These are phyloP conservation scores for Brachionus koreanus DNA, from an alignment of 1,140 invertebrate genomes.

Conservation along the genomic window DNA sequence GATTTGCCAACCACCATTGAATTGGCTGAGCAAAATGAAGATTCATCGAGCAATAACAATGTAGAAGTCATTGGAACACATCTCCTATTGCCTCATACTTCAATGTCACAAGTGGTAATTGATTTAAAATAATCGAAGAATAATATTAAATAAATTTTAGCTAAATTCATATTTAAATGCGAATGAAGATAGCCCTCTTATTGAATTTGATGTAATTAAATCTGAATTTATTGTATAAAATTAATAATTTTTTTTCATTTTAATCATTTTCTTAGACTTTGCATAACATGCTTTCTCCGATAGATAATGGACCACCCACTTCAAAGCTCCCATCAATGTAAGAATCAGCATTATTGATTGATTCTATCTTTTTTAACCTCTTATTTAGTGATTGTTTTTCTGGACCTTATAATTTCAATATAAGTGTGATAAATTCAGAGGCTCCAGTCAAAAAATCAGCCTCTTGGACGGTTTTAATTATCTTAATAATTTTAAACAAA, in stretches of 20 bases:
- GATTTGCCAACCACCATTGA: conserved; percentile 21
- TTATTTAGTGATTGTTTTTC: conserved; percentile 24
- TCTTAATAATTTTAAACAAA: not conserved
- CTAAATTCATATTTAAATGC: not conserved
- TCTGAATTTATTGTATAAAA: no score
- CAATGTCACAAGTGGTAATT: conserved; percentile 24
- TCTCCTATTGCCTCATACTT: not conserved
- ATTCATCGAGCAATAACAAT: not conserved
- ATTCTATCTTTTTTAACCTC: not conserved
- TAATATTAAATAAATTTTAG: not conserved
- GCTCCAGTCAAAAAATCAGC: conserved; percentile 28
- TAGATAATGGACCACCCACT: not conserved
- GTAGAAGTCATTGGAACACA: conserved; percentile 3
- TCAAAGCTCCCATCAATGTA: conserved; percentile 35
- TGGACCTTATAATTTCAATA: conserved; percentile 21
- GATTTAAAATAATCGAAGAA: not conserved
- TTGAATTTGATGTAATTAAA: conserved; percentile 21
- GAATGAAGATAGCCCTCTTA: not conserved
- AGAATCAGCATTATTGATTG: not conserved
- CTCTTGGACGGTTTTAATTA: conserved; percentile 5
- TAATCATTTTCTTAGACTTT: not conserved
- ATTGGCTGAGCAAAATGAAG: not conserved
- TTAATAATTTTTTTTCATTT: not conserved
- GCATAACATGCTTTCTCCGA: not conserved
- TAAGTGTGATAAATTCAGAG: not conserved